Evolutionary conservation across 2,797 vertebrate genomes (phyloP), one percentile per base, ranked within the genome.

Genomic region (Acrocephalus scirpaceus): DNA sequence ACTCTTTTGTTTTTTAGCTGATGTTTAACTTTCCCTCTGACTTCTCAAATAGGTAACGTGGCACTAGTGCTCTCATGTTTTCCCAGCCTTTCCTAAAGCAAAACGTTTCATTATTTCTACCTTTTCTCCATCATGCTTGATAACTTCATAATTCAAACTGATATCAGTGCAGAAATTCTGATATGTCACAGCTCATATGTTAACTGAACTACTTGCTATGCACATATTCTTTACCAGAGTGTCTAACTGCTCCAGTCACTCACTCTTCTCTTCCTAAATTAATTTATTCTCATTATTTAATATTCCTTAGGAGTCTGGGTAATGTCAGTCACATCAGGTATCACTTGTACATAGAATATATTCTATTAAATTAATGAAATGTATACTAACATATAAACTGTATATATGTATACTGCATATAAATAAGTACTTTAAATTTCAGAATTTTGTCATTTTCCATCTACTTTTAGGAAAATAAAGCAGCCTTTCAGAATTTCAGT

Each of bases 341-440:
- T 75, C 62, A 42, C 51, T 86, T 48, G 26, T 38, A 86, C 2
- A 1, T 38, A 73, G 67, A 95, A 86, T 70, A 90, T 48, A 84
- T 88, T 94, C 50, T 51, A 62, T 47, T 65, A 77, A 92, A 84
- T 78, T 88, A 95, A 64, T 81, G 54, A 36, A 57, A 84, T 45
- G 26, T 88, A 73, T 84, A 73, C 51, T 56, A 86, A 88, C 87
- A 92, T 38, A 38, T 38, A 38, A 38, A 38, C 38, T 38, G 38
- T 38, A 38, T 11, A 38, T 38, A 38, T 38, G 38, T 38, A 11
- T 67, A 74, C n/a, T 78, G 88, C 58, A 86, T 92, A 84, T 60
- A 96, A 95, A 90, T 51, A 95, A 90, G 45, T 30, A 75, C 42
- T 88, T 92, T 51, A 88, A 22, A 92, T 88, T 95, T 95, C 54